Percentiles rank a stretch among this genome's conserved stretches.
Conservation (phyloP, 1,140 invertebrate genomes). For the Drosophila ercepeae region DNA sequence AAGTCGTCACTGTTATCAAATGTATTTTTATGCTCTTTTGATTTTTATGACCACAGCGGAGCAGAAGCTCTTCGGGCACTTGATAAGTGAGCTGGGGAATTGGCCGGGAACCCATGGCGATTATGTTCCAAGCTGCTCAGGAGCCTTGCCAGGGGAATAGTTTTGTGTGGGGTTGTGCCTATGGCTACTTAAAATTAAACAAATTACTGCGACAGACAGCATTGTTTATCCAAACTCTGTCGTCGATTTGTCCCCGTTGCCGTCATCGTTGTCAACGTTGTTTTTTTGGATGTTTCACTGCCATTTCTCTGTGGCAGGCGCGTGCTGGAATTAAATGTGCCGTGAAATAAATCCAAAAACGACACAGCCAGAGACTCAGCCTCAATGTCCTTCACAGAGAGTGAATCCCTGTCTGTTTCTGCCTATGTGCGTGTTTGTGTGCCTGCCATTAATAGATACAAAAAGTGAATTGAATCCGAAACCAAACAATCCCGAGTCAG, state of each 20-base stretch:
- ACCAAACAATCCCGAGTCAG: slow-evolving; percentile 31
- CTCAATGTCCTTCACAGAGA: slow-evolving; percentile 51
- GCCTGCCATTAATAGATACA: slow-evolving; percentile 58
- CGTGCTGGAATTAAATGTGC: slow-evolving; percentile 77
- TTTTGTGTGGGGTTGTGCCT: slow-evolving; percentile 15
- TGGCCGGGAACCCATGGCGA: slow-evolving; percentile 28
- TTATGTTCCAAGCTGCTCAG: slow-evolving; percentile 39
- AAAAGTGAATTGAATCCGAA: slow-evolving; percentile 62
- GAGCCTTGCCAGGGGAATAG: slow-evolving; percentile 40
- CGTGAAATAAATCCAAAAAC: slow-evolving; percentile 74
- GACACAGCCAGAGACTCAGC: slow-evolving; percentile 28
- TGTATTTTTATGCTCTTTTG: slow-evolving; percentile 83
- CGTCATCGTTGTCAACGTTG: slow-evolving; percentile 40
- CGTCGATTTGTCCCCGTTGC: slow-evolving; percentile 63
- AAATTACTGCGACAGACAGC: slow-evolving; percentile 59
- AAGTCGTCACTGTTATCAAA: slow-evolving; percentile 75
- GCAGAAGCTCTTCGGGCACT: slow-evolving; percentile 59
- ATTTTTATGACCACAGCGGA: slow-evolving; percentile 74
- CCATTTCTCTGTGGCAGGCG: slow-evolving; percentile 43
- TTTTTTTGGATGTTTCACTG: slow-evolving; percentile 27
- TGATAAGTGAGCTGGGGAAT: slow-evolving; percentile 66
- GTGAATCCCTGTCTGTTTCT: slow-evolving; percentile 11
- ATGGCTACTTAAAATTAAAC: slow-evolving; percentile 79
- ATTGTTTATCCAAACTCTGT: slow-evolving; percentile 54
- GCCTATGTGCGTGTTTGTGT: slow-evolving; percentile 7